Percentiles rank a stretch among this genome's conserved stretches.
Conservation (phyloP, 2,797 vertebrate species). For the Dermochelys coriacea region DNA sequence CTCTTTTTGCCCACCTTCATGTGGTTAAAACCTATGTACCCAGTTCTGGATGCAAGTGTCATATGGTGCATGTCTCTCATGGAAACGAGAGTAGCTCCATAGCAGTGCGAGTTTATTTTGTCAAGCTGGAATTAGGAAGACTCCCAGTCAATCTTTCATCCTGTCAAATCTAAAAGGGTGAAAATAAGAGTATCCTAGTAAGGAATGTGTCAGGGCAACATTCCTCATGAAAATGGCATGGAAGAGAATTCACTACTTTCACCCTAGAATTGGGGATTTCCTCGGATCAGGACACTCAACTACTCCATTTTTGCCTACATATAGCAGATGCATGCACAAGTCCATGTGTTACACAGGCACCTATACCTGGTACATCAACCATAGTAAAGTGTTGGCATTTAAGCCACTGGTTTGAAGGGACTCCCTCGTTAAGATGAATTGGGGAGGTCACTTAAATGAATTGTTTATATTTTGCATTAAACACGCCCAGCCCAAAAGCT, state of each 20-base stretch:
- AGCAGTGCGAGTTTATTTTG: slow-evolving; percentile 21
- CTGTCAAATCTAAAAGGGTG: slow-evolving; percentile 20
- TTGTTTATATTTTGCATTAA: slow-evolving; percentile 72
- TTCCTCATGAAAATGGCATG: not conserved
- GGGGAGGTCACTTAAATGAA: slow-evolving; percentile 63
- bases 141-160: slow-evolving; percentile 14
- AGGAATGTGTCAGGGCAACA: slow-evolving; percentile 19
- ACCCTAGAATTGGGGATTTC: not conserved
- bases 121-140: not conserved
- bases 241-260: slow-evolving; percentile 16
- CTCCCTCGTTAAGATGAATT: slow-evolving; percentile 49
- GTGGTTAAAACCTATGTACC: not conserved
- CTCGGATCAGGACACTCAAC: not conserved
- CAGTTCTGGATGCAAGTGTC: not conserved
- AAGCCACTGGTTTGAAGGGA: slow-evolving; percentile 41
- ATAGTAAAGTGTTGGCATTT: slow-evolving; percentile 11
- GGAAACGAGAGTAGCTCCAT: slow-evolving; percentile 17
- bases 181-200: not conserved
- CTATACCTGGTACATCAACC: not conserved
- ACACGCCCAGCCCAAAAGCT: slow-evolving; percentile 74
- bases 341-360: slow-evolving; percentile 10
- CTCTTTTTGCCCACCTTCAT: not conserved
- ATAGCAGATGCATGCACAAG: not conserved
- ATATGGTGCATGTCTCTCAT: not conserved
- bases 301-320: not conserved